Evolutionary conservation across 2,797 vertebrate species (phyloP).

Genomic region (Erethizon dorsatum): DNA sequence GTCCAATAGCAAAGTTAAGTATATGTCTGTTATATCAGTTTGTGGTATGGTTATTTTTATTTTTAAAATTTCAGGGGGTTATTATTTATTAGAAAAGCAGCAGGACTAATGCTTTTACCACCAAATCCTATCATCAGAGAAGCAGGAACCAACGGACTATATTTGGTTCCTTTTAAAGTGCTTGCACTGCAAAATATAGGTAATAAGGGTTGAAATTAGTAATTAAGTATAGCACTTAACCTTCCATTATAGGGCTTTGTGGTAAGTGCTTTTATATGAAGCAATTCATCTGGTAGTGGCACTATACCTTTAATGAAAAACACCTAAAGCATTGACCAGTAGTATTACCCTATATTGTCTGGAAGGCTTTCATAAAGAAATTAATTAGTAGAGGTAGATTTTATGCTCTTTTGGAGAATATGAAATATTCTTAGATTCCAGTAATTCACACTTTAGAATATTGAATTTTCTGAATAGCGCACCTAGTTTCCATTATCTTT

Average conservation of each 20-base stretch:
- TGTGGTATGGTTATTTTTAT: slow-evolving; percentile 67
- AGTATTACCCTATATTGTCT: slow-evolving; percentile 72
- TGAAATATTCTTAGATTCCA: slow-evolving; percentile 68
- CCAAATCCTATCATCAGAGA: slow-evolving; percentile 72
- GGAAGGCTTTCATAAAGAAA: slow-evolving; percentile 78
- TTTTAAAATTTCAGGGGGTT: slow-evolving; percentile 27
- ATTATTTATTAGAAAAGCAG: slow-evolving; percentile 74
- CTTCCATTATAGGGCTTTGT: slow-evolving; percentile 81
- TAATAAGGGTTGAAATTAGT: slow-evolving; percentile 81
- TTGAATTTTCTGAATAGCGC: slow-evolving; percentile 62
- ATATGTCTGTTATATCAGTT: slow-evolving; percentile 37
- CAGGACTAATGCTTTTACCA: slow-evolving; percentile 68
- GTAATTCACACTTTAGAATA: slow-evolving; percentile 68
- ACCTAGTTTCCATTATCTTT: slow-evolving; percentile 54
- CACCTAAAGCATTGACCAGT: slow-evolving; percentile 72
- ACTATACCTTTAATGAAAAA: slow-evolving; percentile 79
- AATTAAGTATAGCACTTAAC: slow-evolving; percentile 84
- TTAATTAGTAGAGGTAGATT: slow-evolving; percentile 77
- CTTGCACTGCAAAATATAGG: slow-evolving; percentile 72
- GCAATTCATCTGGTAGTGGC: slow-evolving; percentile 73
- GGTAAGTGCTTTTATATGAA: slow-evolving; percentile 83
- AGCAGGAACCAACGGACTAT: slow-evolving; percentile 61
- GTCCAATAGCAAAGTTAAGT: slow-evolving; percentile 31
- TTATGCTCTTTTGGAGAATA: slow-evolving; percentile 68
- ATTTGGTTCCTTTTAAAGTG: slow-evolving; percentile 77